phyloP scores from a whole-genome alignment of 2,888 invertebrate genomes.

The Dione juno region DNA sequence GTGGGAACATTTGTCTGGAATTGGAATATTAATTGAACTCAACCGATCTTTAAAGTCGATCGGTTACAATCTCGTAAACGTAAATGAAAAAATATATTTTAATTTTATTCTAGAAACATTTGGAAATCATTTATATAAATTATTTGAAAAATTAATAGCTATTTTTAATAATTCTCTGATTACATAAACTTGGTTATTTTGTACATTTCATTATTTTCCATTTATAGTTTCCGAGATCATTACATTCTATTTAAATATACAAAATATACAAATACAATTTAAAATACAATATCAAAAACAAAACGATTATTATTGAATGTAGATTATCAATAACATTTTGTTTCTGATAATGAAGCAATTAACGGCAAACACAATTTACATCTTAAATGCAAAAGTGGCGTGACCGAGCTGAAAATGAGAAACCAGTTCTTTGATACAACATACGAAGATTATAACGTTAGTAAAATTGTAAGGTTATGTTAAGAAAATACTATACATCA shows the following conservation, averaged over 20 bases:
- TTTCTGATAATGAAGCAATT: conserved; percentile 1
- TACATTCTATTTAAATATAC: background rate
- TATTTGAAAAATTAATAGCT: background rate
- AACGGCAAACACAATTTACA: background rate
- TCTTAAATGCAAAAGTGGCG: background rate
- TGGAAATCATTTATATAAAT: background rate
- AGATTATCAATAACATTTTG: conserved; percentile 11
- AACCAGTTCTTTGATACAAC: background rate
- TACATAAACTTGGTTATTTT: background rate
- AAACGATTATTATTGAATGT: background rate
- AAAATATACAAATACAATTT: background rate
- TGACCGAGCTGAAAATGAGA: background rate
- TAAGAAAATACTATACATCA: too few species aligned
- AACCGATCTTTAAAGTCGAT: conserved; percentile 24
- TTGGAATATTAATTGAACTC: conserved; percentile 54
- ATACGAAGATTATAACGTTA: background rate
- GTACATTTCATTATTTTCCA: background rate
- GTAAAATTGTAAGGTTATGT: too few species aligned
- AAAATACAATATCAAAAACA: background rate
- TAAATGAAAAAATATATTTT: background rate
- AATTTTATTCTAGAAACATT: background rate
- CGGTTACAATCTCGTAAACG: background rate
- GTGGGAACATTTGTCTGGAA: conserved; percentile 99
- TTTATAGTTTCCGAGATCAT: background rate
- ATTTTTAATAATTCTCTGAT: background rate